Evolutionary conservation across 1,140 invertebrate genomes (phyloP).

Genomic region (Parasteatoda tepidariorum): DNA sequence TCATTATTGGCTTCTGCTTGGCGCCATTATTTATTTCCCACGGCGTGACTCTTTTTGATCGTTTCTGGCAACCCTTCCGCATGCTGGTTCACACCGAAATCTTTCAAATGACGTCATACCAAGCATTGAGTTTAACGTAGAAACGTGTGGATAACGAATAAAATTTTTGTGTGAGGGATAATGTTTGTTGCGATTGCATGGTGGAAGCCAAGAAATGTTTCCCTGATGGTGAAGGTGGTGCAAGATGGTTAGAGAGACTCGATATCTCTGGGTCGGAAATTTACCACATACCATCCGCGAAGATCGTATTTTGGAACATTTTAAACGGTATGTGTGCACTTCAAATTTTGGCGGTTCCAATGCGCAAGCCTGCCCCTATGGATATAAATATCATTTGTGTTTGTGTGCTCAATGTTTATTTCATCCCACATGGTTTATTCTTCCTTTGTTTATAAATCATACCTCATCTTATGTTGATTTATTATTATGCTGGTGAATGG

Average conservation of each 20-base stretch:
- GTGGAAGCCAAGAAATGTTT: constrained; percentile 58
- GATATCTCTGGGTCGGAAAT: constrained; percentile 99
- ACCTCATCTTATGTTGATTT: constrained; percentile 38
- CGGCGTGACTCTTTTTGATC: constrained; percentile 13
- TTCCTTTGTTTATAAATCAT: constrained; percentile 42
- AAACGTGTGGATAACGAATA: constrained; percentile 51
- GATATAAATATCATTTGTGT: constrained; percentile 31
- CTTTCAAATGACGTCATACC: constrained; percentile 58
- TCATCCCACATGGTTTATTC: constrained; percentile 50
- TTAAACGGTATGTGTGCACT: constrained; percentile 86
- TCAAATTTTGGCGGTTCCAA: constrained; percentile 58
- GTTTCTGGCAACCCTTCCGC: constrained; percentile 32
- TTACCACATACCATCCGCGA: constrained; percentile 98
- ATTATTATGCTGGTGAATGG: constrained; percentile 36
- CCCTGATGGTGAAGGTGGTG: constrained; percentile 60
- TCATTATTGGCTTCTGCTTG: not conserved
- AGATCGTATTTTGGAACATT: constrained; percentile 94
- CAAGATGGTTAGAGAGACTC: constrained; percentile 99
- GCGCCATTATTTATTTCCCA: not conserved
- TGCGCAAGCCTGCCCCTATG: constrained; percentile 18
- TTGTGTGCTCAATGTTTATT: constrained; percentile 43
- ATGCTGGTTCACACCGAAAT: constrained; percentile 34
- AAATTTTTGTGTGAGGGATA: constrained; percentile 53
- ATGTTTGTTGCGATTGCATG: constrained; percentile 57
- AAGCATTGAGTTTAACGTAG: constrained; percentile 57